Percentiles rank a stretch among this genome's conserved stretches.
Conservation (phyloP, 2,113 vertebrate species). For the Anarrhichthys ocellatus region DNA sequence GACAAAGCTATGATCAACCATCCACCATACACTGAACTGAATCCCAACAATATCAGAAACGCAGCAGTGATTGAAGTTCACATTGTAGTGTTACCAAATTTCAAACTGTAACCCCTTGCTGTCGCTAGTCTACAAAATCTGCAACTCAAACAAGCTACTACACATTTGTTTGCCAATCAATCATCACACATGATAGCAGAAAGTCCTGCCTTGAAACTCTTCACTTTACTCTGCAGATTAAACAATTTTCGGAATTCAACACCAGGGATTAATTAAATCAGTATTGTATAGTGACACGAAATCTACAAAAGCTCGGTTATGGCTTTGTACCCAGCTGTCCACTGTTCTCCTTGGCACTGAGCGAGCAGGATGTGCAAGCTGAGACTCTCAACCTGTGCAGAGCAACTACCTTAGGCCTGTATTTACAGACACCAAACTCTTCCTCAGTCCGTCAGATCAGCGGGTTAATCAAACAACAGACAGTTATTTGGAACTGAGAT, state of each 20-base stretch:
- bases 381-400: constrained; percentile 45
- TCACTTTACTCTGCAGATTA: neutral
- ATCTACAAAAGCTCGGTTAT: constrained; percentile 32
- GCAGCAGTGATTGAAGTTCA: neutral
- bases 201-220: neutral
- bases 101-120: neutral
- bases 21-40: neutral
- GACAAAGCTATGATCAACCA: neutral
- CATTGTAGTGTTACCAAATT: neutral
- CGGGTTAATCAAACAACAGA: constrained; percentile 71
- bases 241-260: neutral
- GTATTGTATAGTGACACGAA: constrained; percentile 5
- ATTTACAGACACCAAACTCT: constrained; percentile 55
- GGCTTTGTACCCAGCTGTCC: constrained; percentile 38
- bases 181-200: neutral
- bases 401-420: constrained; percentile 35
- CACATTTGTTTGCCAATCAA: neutral
- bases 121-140: neutral
- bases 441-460: constrained; percentile 59
- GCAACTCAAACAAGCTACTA: neutral
- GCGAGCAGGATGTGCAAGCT: constrained; percentile 55
- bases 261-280: constrained; percentile 12
- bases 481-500: constrained; percentile 56
- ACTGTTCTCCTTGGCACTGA: constrained; percentile 49
- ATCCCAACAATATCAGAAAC: neutral